A percentile compares a stretch with the other conserved stretches of the same genome.
Conservation (phyloP, 37 sponge, comb jelly and placozoan species). For the Tethya wilhelma region DNA sequence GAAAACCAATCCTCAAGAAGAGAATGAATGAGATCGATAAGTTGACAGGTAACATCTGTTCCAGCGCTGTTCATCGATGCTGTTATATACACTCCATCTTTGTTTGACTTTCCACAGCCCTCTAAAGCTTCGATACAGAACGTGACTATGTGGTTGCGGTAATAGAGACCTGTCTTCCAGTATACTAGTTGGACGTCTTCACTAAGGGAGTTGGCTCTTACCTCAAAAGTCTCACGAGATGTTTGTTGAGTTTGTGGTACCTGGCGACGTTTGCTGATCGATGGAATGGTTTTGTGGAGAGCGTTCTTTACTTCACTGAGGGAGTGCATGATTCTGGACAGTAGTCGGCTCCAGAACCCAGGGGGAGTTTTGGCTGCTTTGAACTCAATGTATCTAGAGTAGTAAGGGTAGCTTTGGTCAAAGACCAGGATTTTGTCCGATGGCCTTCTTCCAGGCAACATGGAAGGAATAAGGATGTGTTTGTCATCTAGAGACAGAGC, state of each 20-base stretch:
- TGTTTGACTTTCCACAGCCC: neutral
- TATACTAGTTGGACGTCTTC: constrained; percentile 36
- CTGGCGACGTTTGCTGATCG: too few relatives aligned
- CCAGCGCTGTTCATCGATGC: constrained; percentile 41
- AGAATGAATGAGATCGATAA: constrained; percentile 56
- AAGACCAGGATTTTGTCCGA: too few relatives aligned
- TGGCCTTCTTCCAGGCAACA: constrained; percentile 68
- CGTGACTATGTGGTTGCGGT: constrained; percentile 24
- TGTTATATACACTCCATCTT: constrained; percentile 58
- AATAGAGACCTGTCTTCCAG: constrained; percentile 73
- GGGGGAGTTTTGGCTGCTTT: constrained; percentile 52
- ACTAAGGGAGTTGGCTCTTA: too few relatives aligned
- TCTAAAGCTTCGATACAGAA: constrained; percentile 65
- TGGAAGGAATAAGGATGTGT: constrained; percentile 72
- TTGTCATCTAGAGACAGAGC: constrained; percentile 67
- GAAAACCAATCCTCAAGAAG: constrained; percentile 76
- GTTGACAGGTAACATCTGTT: constrained; percentile 48
- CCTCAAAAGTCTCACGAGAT: too few relatives aligned
- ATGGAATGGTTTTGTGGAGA: constrained; percentile 28
- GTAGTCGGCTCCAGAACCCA: constrained; percentile 80
- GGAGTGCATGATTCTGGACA: constrained; percentile 64
- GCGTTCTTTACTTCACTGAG: constrained; percentile 15
- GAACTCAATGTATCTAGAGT: constrained; percentile 40
- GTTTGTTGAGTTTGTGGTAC: too few relatives aligned
- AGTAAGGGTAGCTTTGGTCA: neutral